Conservation (phyloP, 1,140 invertebrate genomes). For the Calosoma granatense region DNA sequence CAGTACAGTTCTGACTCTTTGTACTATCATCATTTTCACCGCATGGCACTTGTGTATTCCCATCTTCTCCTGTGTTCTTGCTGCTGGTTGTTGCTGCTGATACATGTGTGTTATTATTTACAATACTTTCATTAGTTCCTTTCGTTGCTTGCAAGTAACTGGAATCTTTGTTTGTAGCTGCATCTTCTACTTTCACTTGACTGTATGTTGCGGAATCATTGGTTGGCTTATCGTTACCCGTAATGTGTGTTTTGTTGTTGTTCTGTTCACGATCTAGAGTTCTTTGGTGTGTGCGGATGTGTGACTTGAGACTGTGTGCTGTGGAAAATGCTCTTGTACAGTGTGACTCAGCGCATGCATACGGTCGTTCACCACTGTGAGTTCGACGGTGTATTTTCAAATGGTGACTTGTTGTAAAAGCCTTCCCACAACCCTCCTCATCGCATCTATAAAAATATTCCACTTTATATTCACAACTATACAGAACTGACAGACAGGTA, state of each 20-base stretch:
- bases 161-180: background rate
- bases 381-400: slow-evolving; percentile 75
- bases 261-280: slow-evolving; percentile 26
- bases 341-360: slow-evolving; percentile 57
- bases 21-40: background rate
- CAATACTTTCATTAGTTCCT: background rate
- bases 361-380: slow-evolving; percentile 65
- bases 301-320: slow-evolving; percentile 69
- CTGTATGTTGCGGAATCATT: no score
- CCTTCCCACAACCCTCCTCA: slow-evolving; percentile 76
- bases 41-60: background rate
- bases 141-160: no score
- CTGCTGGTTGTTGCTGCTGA: no score
- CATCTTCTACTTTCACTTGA: background rate
- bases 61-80: background rate
- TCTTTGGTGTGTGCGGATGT: slow-evolving; percentile 53
- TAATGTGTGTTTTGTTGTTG: slow-evolving; percentile 14
- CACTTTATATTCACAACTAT: no score
- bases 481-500: no score
- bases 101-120: background rate
- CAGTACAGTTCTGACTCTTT: background rate
- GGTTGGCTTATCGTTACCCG: no score
- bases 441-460: slow-evolving; percentile 63
- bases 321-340: slow-evolving; percentile 68
- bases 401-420: slow-evolving; percentile 89